Conservation (phyloP, 2,888 invertebrate genomes). For the Tribolium freemani region DNA sequence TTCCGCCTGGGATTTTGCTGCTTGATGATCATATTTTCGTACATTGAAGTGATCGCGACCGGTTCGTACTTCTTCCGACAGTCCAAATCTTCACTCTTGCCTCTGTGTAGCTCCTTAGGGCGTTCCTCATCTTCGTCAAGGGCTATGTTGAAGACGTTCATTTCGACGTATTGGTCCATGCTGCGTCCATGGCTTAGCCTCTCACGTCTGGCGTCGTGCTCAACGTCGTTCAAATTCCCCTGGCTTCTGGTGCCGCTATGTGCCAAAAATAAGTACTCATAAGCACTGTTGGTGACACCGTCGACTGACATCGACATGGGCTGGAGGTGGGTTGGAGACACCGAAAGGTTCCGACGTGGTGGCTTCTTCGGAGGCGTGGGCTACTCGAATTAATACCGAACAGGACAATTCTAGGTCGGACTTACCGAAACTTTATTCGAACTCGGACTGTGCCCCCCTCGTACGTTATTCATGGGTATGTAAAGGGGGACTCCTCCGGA, state of each 20-base stretch:
- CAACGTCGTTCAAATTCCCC: constrained; percentile 78
- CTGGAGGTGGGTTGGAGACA: constrained; percentile 84
- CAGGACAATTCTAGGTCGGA: constrained; percentile 53
- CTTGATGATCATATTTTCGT: constrained; percentile 80
- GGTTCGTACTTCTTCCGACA: constrained; percentile 72
- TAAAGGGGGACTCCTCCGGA: constrained; percentile 70
- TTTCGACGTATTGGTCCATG: constrained; percentile 84
- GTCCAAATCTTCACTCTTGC: constrained; percentile 67
- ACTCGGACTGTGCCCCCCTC: constrained; percentile 71
- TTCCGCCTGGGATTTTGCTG: constrained; percentile 82
- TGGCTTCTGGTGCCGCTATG: constrained; percentile 79
- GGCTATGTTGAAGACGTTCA: constrained; percentile 72
- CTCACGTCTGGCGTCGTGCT: constrained; percentile 69
- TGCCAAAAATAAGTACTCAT: constrained; percentile 76
- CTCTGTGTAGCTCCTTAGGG: constrained; percentile 64
- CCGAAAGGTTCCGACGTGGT: constrained; percentile 86
- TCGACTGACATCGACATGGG: constrained; percentile 73
- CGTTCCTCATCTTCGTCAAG: constrained; percentile 63
- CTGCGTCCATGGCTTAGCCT: constrained; percentile 79
- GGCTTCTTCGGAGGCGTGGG: constrained; percentile 92
- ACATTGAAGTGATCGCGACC: constrained; percentile 80
- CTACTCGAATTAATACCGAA: constrained; percentile 65
- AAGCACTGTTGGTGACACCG: constrained; percentile 73
- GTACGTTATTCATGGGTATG: constrained; percentile 73
- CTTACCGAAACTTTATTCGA: constrained; percentile 75